Evolutionary conservation across 2,888 invertebrate species (phyloP).

Genomic region (Catocala nupta): DNA sequence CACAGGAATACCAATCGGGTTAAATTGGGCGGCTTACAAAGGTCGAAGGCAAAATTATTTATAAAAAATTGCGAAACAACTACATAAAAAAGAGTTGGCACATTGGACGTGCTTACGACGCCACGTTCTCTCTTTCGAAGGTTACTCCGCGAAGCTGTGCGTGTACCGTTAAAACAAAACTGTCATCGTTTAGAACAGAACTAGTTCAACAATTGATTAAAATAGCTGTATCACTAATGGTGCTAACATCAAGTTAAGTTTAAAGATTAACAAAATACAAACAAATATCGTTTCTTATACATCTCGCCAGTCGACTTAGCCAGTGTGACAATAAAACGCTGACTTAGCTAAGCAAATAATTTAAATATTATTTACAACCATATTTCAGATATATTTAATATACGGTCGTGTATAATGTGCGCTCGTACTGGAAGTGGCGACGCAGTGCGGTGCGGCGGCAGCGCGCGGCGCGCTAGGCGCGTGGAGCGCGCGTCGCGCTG

Average conservation of each 20-base stretch:
- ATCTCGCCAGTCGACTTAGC: too few species aligned
- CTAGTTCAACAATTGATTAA: conserved; percentile 65
- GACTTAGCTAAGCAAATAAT: too few species aligned
- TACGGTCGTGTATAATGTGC: too few species aligned
- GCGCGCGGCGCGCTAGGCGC: conserved; percentile 37
- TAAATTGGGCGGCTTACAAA: conserved; percentile 83
- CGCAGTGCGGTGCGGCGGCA: background rate
- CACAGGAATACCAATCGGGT: conserved; percentile 84
- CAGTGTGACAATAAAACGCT: too few species aligned
- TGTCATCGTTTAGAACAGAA: conserved; percentile 70
- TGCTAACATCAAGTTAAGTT: too few species aligned
- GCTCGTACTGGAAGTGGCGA: too few species aligned
- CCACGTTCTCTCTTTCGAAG: conserved; percentile 86
- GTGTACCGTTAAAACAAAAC: conserved; percentile 80
- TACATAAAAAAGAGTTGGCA: conserved; percentile 83
- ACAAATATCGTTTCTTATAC: too few species aligned
- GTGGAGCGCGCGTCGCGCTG: conserved; percentile 44
- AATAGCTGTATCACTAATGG: conserved; percentile 44
- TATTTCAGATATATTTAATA: too few species aligned
- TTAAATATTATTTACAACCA: too few species aligned
- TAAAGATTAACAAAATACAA: background rate
- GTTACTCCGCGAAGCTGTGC: conserved; percentile 73
- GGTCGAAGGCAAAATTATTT: conserved; percentile 85
- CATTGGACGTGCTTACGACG: conserved; percentile 83
- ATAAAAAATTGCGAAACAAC: conserved; percentile 83